Percentiles rank a stretch among this genome's conserved stretches.
Evolutionary conservation across 2,888 invertebrate species (phyloP).

Genomic region (Leptopilina myrica): DNA sequence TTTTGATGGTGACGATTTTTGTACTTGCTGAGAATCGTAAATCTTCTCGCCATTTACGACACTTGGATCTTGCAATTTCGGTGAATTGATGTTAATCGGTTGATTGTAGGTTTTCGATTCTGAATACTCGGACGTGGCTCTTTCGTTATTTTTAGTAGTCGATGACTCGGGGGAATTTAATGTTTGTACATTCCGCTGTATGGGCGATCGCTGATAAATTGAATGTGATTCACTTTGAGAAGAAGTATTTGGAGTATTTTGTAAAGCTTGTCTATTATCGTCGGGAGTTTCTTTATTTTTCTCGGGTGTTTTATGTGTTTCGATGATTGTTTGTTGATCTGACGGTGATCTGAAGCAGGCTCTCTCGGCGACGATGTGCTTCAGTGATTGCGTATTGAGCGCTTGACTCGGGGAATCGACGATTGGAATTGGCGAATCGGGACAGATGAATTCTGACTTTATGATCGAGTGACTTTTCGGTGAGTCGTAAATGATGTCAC

Average conservation of each 20-base stretch:
- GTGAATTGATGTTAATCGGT: conserved; percentile 21
- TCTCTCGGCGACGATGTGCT: conserved; percentile 51
- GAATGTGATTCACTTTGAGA: conserved; percentile 38
- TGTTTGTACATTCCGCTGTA: conserved; percentile 9
- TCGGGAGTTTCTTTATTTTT: background rate
- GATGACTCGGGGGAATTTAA: background rate
- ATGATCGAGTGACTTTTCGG: conserved; percentile 53
- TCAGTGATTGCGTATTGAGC: conserved; percentile 47
- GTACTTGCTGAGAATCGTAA: background rate
- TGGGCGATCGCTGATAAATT: conserved; percentile 47
- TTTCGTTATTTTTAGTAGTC: conserved; percentile 1
- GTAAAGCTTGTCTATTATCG: background rate
- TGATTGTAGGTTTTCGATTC: conserved; percentile 10
- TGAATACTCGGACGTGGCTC: background rate
- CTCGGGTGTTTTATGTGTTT: background rate
- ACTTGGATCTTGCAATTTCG: background rate
- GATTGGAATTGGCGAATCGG: conserved; percentile 68
- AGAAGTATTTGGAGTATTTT: background rate
- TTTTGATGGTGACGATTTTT: conserved; percentile 67
- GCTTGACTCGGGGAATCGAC: conserved; percentile 64
- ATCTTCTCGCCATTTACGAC: background rate
- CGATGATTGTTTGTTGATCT: background rate
- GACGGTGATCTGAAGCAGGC: conserved; percentile 48
- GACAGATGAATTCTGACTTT: conserved; percentile 55
- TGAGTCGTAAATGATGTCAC: conserved; percentile 64